Conservation (phyloP, 2,888 invertebrate species). For the Spodoptera littoralis region DNA sequence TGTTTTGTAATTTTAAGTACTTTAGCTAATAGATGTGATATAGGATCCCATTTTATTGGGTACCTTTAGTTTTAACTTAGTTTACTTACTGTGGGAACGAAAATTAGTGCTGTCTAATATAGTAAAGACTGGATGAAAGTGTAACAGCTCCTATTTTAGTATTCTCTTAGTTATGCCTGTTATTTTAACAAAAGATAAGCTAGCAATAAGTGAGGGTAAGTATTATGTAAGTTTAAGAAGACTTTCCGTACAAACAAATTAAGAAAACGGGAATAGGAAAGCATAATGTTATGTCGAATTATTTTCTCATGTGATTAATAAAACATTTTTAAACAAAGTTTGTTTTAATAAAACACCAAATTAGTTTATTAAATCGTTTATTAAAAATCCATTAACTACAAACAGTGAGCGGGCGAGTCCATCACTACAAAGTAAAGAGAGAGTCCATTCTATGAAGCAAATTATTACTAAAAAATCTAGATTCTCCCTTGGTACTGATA, state of each 20-base stretch:
- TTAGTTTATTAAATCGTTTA: constrained; percentile 73
- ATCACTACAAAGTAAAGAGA: no score
- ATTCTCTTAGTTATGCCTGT: neutral
- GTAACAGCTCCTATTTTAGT: neutral
- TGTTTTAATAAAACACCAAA: constrained; percentile 48
- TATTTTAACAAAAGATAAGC: neutral
- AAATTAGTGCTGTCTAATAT: neutral
- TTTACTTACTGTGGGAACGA: no score
- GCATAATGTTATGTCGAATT: constrained; percentile 3
- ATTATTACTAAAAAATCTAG: no score
- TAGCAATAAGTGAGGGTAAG: constrained; percentile 6
- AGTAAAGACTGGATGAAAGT: neutral
- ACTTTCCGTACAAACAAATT: constrained; percentile 27
- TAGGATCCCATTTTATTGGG: constrained; percentile 5
- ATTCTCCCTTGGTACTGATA: no score
- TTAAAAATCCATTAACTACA: constrained; percentile 66
- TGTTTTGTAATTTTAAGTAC: constrained; percentile 28
- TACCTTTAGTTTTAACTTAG: no score
- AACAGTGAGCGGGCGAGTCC: no score
- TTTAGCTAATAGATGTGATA: constrained; percentile 36
- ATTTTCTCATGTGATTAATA: constrained; percentile 21
- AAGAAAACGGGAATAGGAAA: constrained; percentile 4
- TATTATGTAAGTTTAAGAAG: constrained; percentile 18
- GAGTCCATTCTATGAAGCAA: no score
- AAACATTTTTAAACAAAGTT: constrained; percentile 3